Evolutionary conservation across 1,140 invertebrate genomes (phyloP).

Genomic region (Drosophila takahashii): DNA sequence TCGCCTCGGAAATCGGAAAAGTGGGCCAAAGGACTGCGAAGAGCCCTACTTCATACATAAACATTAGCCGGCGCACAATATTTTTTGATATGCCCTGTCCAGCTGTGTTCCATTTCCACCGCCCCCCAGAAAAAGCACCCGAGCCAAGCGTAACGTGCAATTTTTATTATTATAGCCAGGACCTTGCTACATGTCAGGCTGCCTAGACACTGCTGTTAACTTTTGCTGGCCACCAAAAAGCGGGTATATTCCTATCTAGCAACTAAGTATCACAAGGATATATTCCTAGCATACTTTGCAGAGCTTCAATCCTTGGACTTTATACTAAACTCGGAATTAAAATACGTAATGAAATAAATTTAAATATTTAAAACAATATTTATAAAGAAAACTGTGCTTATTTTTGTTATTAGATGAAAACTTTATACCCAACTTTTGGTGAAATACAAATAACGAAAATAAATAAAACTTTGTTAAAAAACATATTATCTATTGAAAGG

Average conservation of each 20-base stretch:
- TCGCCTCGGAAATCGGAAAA: background rate
- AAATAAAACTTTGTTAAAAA: too few species aligned
- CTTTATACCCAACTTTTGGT: too few species aligned
- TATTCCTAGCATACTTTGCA: too few species aligned
- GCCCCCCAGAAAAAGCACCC: slow-evolving; percentile 4
- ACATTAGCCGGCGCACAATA: slow-evolving; percentile 68
- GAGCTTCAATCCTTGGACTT: too few species aligned
- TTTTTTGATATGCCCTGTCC: slow-evolving; percentile 75
- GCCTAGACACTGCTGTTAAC: slow-evolving; percentile 64
- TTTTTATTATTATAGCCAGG: slow-evolving; percentile 72
- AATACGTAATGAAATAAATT: too few species aligned
- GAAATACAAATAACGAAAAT: too few species aligned
- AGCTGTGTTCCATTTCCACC: slow-evolving; percentile 48
- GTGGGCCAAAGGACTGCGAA: background rate
- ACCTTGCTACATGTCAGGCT: slow-evolving; percentile 61
- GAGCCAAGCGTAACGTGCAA: slow-evolving; percentile 65
- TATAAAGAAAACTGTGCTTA: too few species aligned
- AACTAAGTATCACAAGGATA: too few species aligned
- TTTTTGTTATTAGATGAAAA: too few species aligned
- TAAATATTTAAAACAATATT: too few species aligned
- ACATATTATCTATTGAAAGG: too few species aligned
- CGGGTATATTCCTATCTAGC: background rate
- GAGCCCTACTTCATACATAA: slow-evolving; percentile 58
- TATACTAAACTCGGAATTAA: too few species aligned
- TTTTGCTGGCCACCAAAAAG: slow-evolving; percentile 41